phyloP scores from a whole-genome alignment of 1,140 invertebrate genomes.

The Mercenaria mercenaria region DNA sequence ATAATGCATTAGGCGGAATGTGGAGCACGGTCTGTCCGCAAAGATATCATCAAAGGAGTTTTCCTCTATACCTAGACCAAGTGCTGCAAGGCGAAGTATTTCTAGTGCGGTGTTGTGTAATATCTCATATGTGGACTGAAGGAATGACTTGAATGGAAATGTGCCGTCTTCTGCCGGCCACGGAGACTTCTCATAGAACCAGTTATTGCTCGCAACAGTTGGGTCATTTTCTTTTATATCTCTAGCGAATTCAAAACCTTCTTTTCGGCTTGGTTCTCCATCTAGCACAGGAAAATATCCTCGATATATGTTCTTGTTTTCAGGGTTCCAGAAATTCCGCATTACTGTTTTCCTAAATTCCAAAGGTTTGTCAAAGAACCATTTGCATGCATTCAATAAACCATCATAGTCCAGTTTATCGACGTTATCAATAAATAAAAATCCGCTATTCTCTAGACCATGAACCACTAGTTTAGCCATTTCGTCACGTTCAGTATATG shows the following conservation, averaged over 20 bases:
- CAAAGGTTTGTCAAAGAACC: conserved; percentile 74
- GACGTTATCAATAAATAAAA: conserved; percentile 76
- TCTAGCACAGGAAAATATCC: conserved; percentile 76
- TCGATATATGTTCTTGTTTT: conserved; percentile 74
- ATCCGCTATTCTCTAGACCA: conserved; percentile 76
- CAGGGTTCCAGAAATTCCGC: conserved; percentile 75
- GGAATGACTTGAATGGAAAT: conserved; percentile 63
- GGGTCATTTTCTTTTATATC: conserved; percentile 56
- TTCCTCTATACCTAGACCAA: conserved; percentile 66
- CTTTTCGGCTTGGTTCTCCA: conserved; percentile 70
- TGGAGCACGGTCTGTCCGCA: conserved; percentile 64
- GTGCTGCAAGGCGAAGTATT: conserved; percentile 59
- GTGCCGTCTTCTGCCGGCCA: conserved; percentile 66
- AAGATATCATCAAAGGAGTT: conserved; percentile 68
- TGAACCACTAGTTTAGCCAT: conserved; percentile 72
- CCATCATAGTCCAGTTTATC: conserved; percentile 69
- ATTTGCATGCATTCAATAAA: conserved; percentile 70
- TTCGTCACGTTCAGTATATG: conserved; percentile 50
- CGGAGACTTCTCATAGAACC: conserved; percentile 66
- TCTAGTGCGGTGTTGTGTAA: conserved; percentile 56
- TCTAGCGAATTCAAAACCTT: conserved; percentile 68
- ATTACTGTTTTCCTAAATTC: conserved; percentile 70
- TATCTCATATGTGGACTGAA: conserved; percentile 52
- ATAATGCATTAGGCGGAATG: conserved; percentile 72
- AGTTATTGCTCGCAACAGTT: conserved; percentile 35